A percentile compares a stretch with the other conserved stretches of the same genome.
phyloP scores from a whole-genome alignment of 2,888 invertebrate species.

The Drosophila atripex region DNA sequence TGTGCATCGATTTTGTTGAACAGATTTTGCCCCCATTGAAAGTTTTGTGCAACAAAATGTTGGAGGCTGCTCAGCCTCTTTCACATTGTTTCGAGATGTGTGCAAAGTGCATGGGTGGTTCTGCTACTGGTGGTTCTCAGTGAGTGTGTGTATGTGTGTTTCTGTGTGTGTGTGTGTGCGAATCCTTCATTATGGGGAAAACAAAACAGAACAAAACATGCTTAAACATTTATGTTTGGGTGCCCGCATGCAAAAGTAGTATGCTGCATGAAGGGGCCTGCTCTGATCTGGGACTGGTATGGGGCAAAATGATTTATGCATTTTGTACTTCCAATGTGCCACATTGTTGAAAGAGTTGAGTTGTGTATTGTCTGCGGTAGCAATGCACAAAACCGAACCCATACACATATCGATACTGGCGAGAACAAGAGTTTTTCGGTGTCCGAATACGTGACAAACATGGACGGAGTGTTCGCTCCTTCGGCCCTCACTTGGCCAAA shows the following conservation, averaged over 20 bases:
- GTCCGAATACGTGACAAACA: constrained; percentile 24
- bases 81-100: constrained; percentile 45
- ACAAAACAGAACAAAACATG: constrained; percentile 43
- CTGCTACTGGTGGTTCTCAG: neutral
- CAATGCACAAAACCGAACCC: neutral
- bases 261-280: constrained; percentile 19
- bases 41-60: constrained; percentile 48
- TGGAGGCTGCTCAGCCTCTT: constrained; percentile 37
- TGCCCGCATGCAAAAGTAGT: constrained; percentile 45
- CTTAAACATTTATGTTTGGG: constrained; percentile 60
- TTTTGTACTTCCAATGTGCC: constrained; percentile 56
- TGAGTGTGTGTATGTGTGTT: neutral
- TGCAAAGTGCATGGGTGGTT: constrained; percentile 35
- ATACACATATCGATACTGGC: constrained; percentile 15
- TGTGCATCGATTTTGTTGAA: constrained; percentile 59
- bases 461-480: neutral
- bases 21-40: constrained; percentile 43
- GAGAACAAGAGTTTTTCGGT: constrained; percentile 10
- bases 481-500: neutral
- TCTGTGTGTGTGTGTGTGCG: constrained; percentile 12
- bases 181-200: constrained; percentile 41
- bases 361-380: constrained; percentile 30
- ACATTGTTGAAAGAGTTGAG: constrained; percentile 65
- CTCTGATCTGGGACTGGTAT: neutral
- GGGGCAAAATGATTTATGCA: constrained; percentile 66